Base-by-base conservation (phyloP, 2,797 vertebrate species). In the Threskiornis aethiopicus region DNA sequence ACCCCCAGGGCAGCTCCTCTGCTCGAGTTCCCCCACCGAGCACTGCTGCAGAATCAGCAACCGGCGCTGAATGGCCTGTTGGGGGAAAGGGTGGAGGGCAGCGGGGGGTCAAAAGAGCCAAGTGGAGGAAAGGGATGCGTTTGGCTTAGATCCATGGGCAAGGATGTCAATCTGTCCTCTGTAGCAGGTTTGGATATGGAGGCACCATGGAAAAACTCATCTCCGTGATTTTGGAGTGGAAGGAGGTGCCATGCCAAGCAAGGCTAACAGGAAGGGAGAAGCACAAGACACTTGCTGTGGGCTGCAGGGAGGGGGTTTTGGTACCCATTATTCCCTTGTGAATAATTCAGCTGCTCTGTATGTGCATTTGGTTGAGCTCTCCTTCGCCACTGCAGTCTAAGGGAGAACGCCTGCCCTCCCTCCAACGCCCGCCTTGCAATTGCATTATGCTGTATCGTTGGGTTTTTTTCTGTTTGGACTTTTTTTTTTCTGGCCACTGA, bases 1-100 rank as follows among this genome's bases (percentile, higher is more conserved):
- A 20, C 5, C 39, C 19, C 16, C 5, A 2, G 6, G 16, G n/a
- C 16, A 47, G 31, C 4, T 58, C 6, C 28, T 20, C 58, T 58
- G 18, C 83, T 90, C 24, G 2, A 33, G 54, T 79, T 77, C 4
- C 18, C 10, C 21, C 51, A 29, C 21, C 1, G 2, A 44, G 16
- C 28, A 5, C 17, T 0, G 2, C 42, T 41, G 58, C 7, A 29
- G 29, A 19, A 55, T 51, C 4, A 29, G 20, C 7, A 21, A 6
- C 17, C 0, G 0, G 35, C 42, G 22, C 28, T 4, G 10, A n/a
- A 33, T 1, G 8, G 5, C 3, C 6, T 22, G 7, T 16, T 11
- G 5, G 6, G 62, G 66, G 59, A 59, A 66, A n/a, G 8, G 5
- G 2, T 18, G 31, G 44, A 77, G 26, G 17, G 64, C 16, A 35